phyloP scores from a whole-genome alignment of 2,888 invertebrate genomes.

The Thereva nobilitata region DNA sequence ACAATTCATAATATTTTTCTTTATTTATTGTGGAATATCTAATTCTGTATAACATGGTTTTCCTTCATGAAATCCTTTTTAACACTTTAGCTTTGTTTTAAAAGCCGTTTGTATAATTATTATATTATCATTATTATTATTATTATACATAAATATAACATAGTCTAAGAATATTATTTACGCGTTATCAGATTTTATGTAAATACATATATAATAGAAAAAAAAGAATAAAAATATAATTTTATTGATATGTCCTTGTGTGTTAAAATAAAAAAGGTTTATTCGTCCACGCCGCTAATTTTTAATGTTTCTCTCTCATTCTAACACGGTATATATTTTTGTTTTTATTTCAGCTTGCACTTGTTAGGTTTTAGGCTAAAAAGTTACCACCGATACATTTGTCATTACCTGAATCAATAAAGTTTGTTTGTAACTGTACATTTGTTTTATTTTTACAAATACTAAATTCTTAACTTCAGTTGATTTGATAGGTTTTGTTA shows the following conservation, averaged over 20 bases:
- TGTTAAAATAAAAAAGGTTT: conserved; percentile 23
- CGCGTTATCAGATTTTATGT: conserved; percentile 22
- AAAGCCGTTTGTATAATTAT: conserved; percentile 28
- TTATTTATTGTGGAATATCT: conserved; percentile 3
- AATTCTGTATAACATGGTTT: conserved; percentile 1
- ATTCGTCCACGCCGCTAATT: conserved; percentile 16
- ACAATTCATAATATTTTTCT: not conserved
- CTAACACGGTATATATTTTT: not conserved
- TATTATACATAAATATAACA: conserved; percentile 22
- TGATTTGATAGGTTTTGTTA: no score
- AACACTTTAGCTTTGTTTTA: conserved; percentile 32
- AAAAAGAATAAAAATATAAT: conserved; percentile 24
- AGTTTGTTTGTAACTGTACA: conserved; percentile 24
- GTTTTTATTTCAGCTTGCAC: conserved; percentile 15
- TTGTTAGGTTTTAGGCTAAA: conserved; percentile 30
- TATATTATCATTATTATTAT: not conserved
- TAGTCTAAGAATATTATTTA: conserved; percentile 24
- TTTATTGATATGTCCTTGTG: conserved; percentile 29
- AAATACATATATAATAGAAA: conserved; percentile 15
- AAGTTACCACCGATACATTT: conserved; percentile 34
- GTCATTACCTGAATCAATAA: conserved; percentile 33
- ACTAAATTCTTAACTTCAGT: not conserved
- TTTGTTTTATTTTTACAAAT: not conserved
- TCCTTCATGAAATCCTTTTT: conserved; percentile 2
- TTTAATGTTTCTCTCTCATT: not conserved